A percentile compares a stretch with the other conserved stretches of the same genome.
phyloP scores from a whole-genome alignment of 2,888 invertebrate species.

The Noctua fimbriata region DNA sequence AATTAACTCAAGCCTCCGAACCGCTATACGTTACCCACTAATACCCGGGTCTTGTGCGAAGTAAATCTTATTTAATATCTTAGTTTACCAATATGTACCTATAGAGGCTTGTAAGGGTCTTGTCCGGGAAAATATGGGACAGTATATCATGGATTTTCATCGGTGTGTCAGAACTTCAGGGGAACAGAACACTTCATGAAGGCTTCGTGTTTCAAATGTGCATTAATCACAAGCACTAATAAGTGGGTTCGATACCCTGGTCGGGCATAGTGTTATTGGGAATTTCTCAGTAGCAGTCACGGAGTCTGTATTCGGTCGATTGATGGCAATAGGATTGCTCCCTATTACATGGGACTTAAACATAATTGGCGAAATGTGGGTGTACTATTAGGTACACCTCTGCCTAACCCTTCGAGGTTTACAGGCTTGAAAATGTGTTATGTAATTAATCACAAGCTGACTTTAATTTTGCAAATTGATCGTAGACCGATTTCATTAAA shows the following conservation, averaged over 20 bases:
- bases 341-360: no score
- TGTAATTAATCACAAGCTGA: neutral
- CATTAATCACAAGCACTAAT: neutral
- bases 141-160: conserved; percentile 14
- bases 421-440: no score
- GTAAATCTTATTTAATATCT: conserved; percentile 64
- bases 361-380: no score
- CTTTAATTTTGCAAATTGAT: neutral
- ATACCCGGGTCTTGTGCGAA: conserved; percentile 37
- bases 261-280: no score
- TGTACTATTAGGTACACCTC: no score
- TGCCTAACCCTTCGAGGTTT: no score
- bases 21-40: conserved; percentile 63
- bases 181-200: neutral
- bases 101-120: neutral
- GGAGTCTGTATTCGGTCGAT: no score
- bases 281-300: no score
- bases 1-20: conserved; percentile 70
- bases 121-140: conserved; percentile 6
- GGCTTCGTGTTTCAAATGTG: neutral
- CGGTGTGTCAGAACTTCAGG: neutral
- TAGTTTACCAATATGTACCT: conserved; percentile 26
- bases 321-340: no score
- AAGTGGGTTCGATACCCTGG: no score
- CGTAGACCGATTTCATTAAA: neutral